These are phyloP conservation scores for Clarias platycephalus DNA, from an alignment of 2,797 vertebrate genomes.

Conservation along the genomic window DNA sequence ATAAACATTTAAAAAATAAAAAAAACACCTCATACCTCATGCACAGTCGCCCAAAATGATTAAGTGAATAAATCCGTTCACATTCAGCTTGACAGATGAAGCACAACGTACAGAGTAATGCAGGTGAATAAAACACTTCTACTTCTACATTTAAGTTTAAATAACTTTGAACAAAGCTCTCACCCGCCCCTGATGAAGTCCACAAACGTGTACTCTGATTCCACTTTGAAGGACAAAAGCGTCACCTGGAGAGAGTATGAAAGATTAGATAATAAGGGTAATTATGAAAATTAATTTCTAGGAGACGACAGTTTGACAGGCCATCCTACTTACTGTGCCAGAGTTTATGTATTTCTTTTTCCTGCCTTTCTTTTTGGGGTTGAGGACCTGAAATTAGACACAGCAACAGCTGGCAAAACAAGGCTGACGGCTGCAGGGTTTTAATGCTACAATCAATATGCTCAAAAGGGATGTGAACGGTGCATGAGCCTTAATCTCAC, in stretches of 20 bases:
- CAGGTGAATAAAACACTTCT: no score
- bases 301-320: slow-evolving; percentile 38
- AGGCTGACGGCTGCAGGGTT: no score
- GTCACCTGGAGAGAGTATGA: slow-evolving; percentile 79
- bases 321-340: slow-evolving; percentile 81
- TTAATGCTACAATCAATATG: no score
- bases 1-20: no score
- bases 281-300: slow-evolving; percentile 45
- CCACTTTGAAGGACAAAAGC: slow-evolving; percentile 94
- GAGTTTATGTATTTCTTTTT: slow-evolving; percentile 97
- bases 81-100: no score
- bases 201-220: slow-evolving; percentile 95
- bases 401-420: neutral
- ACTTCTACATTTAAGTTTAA: no score
- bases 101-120: no score
- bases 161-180: slow-evolving; percentile 47
- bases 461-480: no score
- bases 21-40: no score
- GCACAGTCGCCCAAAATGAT: no score
- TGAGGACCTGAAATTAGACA: slow-evolving; percentile 77
- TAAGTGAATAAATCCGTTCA: no score
- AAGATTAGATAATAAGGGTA: slow-evolving; percentile 35
- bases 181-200: slow-evolving; percentile 98
- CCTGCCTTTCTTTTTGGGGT: slow-evolving; percentile 94
- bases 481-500: slow-evolving; percentile 61